Evolutionary conservation across 2,888 invertebrate species (phyloP), one percentile per base, ranked within the genome.

Genomic region (Morpho helenor): DNA sequence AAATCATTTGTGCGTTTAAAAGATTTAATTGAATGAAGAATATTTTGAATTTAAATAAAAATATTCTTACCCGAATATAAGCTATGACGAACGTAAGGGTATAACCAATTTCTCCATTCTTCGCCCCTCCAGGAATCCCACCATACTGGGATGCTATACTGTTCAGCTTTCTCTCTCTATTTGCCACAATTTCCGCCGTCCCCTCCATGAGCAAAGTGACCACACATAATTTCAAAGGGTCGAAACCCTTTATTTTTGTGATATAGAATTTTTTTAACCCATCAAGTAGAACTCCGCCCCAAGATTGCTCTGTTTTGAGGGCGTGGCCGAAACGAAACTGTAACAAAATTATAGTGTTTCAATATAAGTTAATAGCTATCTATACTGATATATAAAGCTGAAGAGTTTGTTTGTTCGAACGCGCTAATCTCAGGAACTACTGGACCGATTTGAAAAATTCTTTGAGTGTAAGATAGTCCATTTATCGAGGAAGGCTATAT

Each of bases 11-110:
- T 2, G 16, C 1, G 16, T 16, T 16, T 16, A 16, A 1, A 16
- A 16, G 16, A 16, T 16, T 16, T 16, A 16, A 1, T 16, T 16
- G 16, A 16, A 16, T 16, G 2, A 16, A 16, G 16, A 16, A 16
- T 16, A 16, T 16, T n/a, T n/a, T n/a, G n/a, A 16, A 16, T 16
- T 16, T 16, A 7, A 44, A 42, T 9, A 39, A 44, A 47, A 23
- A 49, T 39, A 9, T 0, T 31, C 80, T 93, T 77, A 98, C 98
- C 84, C 99, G 93, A 47, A 99, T 94, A 79, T 99, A 99, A 8
- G 99, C 99, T 66, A 99, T 99, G 59, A 99, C 98, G 80, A 99
- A 99, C 0, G 99, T 99, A 49, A 99, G 91, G 73, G 97, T 95
- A 77, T 99, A 99, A 3, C 99, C 99, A 45, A 98, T 93, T 79